These are phyloP conservation scores for Pyralis farinalis DNA, from an alignment of 2,888 invertebrate genomes.

Conservation along the genomic window DNA sequence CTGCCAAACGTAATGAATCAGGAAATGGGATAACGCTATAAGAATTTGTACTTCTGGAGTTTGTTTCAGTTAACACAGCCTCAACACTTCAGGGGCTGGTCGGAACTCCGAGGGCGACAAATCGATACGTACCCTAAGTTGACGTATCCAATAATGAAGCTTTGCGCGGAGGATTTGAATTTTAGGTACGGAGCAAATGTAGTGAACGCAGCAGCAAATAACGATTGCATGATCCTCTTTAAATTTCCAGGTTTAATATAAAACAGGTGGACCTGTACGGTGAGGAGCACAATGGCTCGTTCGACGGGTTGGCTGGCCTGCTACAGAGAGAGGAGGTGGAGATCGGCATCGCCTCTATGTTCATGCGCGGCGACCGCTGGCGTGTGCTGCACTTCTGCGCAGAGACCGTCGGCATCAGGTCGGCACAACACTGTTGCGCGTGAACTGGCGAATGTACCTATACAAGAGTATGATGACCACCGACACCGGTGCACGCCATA, in stretches of 20 bases:
- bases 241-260: slow-evolving; percentile 40
- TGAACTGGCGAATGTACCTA: too few relatives aligned
- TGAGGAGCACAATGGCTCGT: slow-evolving; percentile 78
- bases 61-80: slow-evolving; percentile 46
- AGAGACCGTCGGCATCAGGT: slow-evolving; percentile 71
- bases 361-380: slow-evolving; percentile 81
- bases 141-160: slow-evolving; percentile 57
- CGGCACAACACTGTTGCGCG: too few relatives aligned
- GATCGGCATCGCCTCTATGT: slow-evolving; percentile 69
- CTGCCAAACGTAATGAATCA: too few relatives aligned
- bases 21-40: too few relatives aligned
- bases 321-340: slow-evolving; percentile 79
- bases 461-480: too few relatives aligned
- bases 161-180: slow-evolving; percentile 51
- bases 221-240: neutral
- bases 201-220: too few relatives aligned
- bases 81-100: slow-evolving; percentile 55
- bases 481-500: too few relatives aligned
- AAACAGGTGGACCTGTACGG: slow-evolving; percentile 70
- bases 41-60: too few relatives aligned
- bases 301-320: slow-evolving; percentile 77
- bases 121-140: slow-evolving; percentile 63
- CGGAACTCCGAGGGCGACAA: slow-evolving; percentile 48
- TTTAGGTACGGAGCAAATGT: slow-evolving; percentile 41
- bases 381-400: slow-evolving; percentile 72